Base-by-base conservation (phyloP, 2,113 vertebrate genomes). In the Phylloscopus trochilus region DNA sequence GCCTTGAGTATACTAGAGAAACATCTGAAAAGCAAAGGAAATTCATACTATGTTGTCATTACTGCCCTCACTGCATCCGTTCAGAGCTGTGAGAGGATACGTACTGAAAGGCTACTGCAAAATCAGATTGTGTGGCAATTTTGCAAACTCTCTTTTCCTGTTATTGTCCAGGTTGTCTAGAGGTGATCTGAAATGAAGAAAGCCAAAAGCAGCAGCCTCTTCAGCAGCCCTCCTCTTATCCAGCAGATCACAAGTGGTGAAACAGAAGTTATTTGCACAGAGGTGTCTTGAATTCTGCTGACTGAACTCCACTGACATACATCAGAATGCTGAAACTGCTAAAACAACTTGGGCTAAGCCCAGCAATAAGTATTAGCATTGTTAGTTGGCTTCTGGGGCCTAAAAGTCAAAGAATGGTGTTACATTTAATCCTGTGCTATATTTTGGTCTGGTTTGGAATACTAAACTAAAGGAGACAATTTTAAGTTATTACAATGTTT, bases 21-120 rank as follows among this genome's bases (percentile, higher is more conserved):
- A 39, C 0, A 0, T 7, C 22, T 41, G 18, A 85, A 85, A 60
- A 51, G 12, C 15, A 43, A 89, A 63, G 73, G 9, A 56, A 72
- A 67, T 63, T 18, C 4, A 6, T 6, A 4, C 0, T 1, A 1
- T 52, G 15, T 43, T 73, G 66, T 90, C 1, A 1, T 52, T 47
- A n/a, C 28, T 73, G 22, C 13, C 20, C 15, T 15, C 51, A 37
- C 56, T 77, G 31, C 22, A 46, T 9, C 37, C 12, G 5, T 58
- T 72, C n/a, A 41, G 39, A 44, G 14, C 18, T 1, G 1, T 33
- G 10, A 9, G 17, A 46, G 13, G 15, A 27, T 23, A 10, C 3
- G 7, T 44, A n/a, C 37, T 21, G 26, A 63, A 39, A 22, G 7
- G n/a, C 9, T 62, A 51, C 15, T 51, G 6, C 33, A 58, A 58